phyloP scores from a whole-genome alignment of 92 coral and sea anemone species.

The Bergia sp. region DNA sequence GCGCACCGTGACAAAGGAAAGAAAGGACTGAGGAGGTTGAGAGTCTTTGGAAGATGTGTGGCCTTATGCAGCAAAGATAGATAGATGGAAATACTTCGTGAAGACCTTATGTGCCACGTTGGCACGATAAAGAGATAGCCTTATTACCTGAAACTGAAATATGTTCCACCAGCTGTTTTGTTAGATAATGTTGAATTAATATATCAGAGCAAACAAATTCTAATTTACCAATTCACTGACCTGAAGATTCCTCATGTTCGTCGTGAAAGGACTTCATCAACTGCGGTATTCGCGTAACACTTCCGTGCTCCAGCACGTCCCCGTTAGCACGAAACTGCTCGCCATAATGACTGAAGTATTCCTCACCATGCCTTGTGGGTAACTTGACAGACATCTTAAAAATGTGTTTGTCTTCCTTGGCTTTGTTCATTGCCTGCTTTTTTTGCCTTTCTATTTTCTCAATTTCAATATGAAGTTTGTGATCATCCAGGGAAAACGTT shows the following conservation, averaged over 20 bases:
- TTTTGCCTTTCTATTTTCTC: conserved; percentile 70
- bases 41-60: no score
- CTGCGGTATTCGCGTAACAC: conserved; percentile 25
- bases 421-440: conserved; percentile 65
- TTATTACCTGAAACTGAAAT: no score
- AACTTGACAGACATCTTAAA: conserved; percentile 75
- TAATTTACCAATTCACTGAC: not conserved
- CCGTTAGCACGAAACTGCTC: conserved; percentile 84
- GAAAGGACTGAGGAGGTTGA: no score
- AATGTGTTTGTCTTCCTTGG: conserved; percentile 67
- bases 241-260: not conserved
- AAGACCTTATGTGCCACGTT: no score
- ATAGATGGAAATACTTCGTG: no score
- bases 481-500: conserved; percentile 67
- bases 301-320: conserved; percentile 54
- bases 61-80: no score
- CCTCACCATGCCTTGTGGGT: conserved; percentile 53
- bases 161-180: no score
- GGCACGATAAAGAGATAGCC: no score
- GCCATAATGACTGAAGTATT: conserved; percentile 76
- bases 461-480: conserved; percentile 64
- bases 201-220: not conserved
- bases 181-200: no score
- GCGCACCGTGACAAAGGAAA: no score
- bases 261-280: conserved; percentile 29